Percentiles rank a stretch among this genome's conserved stretches.
Conservation (phyloP, 2,113 vertebrate species). For the Crotalus horridus region DNA sequence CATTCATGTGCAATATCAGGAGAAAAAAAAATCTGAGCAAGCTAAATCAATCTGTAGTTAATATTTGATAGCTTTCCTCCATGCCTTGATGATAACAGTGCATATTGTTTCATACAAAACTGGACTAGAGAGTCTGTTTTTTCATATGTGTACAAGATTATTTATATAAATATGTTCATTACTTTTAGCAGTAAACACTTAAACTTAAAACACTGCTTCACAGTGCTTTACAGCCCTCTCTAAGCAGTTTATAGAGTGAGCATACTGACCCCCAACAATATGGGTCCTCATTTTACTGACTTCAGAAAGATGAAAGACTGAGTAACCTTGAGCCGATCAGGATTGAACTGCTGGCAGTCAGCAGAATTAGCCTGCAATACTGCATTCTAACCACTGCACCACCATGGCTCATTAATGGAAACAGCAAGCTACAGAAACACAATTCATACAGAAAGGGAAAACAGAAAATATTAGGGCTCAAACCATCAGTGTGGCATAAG, state of each 20-base stretch:
- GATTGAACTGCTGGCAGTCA: too few relatives aligned
- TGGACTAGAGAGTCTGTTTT: constrained; percentile 16
- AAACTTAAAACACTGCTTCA: neutral
- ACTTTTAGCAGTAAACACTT: neutral
- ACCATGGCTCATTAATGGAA: neutral
- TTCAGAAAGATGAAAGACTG: too few relatives aligned
- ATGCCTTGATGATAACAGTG: constrained; percentile 35
- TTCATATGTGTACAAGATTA: neutral
- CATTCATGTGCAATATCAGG: constrained; percentile 55
- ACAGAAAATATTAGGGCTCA: neutral
- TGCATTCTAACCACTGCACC: neutral
- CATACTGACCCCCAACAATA: too few relatives aligned
- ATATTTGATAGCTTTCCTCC: constrained; percentile 67
- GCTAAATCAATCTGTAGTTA: constrained; percentile 67
- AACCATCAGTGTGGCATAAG: neutral
- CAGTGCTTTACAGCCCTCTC: too few relatives aligned
- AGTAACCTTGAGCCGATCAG: too few relatives aligned
- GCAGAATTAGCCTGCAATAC: neutral
- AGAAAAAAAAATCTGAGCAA: constrained; percentile 48
- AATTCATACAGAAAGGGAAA: constrained; percentile 30
- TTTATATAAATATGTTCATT: constrained; percentile 15
- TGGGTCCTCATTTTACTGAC: too few relatives aligned
- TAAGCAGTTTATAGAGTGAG: too few relatives aligned
- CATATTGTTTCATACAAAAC: constrained; percentile 29
- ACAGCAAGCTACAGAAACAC: constrained; percentile 3